Evolutionary conservation across 1,140 invertebrate genomes (phyloP), one percentile per base, ranked within the genome.

Genomic region (Lepidurus apus): DNA sequence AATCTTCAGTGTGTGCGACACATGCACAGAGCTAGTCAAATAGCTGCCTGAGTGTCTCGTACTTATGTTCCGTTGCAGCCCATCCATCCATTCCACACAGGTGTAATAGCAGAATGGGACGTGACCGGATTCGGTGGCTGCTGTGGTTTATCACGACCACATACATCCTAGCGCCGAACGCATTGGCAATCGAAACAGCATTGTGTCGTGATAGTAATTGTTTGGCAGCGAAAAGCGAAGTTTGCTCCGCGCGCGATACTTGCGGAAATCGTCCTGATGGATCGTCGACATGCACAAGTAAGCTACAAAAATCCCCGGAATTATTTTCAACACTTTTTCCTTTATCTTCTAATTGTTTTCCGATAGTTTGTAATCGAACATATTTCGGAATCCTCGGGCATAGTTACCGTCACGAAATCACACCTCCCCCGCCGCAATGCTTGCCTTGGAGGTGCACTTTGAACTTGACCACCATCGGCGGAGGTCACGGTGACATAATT

Each of bases 41-140:
- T 34, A 34, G 53, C 17, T 65, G 17, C 53, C 53, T 13, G 4
- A 65, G 53, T 65, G 53, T 65, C 17, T 65, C 53, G 17, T 17
- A 21, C 21, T 21, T 65, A 65, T 65, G 53, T 65, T 65, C 53
- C 53, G 53, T 21, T n/a, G 34, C 34, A 13, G 21, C 53, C 17
- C 53, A n/a, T 65, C 9, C 53, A 65, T 11, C 21, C 53, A 1
- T 7, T 65, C 17, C 17, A 21, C 21, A 65, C n/a, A 21, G 53
- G 53, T 65, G 53, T 11, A 34, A 65, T 21, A 65, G 53, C 53
- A 65, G 53, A 65, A 65, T 65, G 53, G 53, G 53, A 65, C 53
- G 5, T 65, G 53, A 65, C 17, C 53, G 53, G 53, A 13, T 9
- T 21, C 53, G 17, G 53, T 65, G 53, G 17, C 53, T 65, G 53